A percentile compares a stretch with the other conserved stretches of the same genome.
Conservation (phyloP, 2,888 invertebrate species). For the Dryomyza anilis region DNA sequence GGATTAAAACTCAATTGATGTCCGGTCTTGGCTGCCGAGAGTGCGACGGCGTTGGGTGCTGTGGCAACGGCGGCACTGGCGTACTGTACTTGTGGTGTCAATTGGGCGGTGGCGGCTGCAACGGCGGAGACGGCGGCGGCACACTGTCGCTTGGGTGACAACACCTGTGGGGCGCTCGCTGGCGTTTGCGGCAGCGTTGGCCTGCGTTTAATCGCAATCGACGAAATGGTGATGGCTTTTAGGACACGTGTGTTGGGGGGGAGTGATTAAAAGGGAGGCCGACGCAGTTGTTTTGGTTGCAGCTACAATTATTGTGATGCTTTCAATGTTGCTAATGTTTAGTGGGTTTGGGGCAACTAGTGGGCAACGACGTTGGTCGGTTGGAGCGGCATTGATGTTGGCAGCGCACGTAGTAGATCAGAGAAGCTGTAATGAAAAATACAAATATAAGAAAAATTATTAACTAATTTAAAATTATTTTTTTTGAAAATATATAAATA, state of each 20-base stretch:
- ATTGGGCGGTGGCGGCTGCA: constrained; percentile 51
- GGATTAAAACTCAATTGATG: constrained; percentile 50
- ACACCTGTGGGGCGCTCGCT: constrained; percentile 63
- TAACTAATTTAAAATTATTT: too few relatives aligned
- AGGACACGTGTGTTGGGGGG: constrained; percentile 57
- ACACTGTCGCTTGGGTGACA: constrained; percentile 63
- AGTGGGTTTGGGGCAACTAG: not conserved
- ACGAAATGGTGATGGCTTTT: constrained; percentile 64
- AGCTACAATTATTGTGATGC: constrained; percentile 21
- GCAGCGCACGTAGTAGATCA: not conserved
- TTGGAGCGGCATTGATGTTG: not conserved
- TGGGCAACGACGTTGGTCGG: not conserved
- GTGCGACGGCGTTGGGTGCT: constrained; percentile 49
- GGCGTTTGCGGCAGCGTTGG: constrained; percentile 64
- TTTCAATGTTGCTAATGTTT: not conserved
- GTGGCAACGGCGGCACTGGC: constrained; percentile 59
- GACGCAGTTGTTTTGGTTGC: not conserved
- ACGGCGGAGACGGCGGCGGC: constrained; percentile 60
- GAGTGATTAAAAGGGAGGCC: constrained; percentile 37
- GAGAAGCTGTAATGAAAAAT: not conserved
- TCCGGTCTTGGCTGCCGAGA: constrained; percentile 51
- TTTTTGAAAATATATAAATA: too few relatives aligned
- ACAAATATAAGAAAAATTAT: too few relatives aligned
- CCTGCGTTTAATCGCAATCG: constrained; percentile 64
- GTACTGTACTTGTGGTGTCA: constrained; percentile 46